Base-by-base conservation (phyloP, 2,113 vertebrate genomes). In the Corythaeola cristata region DNA sequence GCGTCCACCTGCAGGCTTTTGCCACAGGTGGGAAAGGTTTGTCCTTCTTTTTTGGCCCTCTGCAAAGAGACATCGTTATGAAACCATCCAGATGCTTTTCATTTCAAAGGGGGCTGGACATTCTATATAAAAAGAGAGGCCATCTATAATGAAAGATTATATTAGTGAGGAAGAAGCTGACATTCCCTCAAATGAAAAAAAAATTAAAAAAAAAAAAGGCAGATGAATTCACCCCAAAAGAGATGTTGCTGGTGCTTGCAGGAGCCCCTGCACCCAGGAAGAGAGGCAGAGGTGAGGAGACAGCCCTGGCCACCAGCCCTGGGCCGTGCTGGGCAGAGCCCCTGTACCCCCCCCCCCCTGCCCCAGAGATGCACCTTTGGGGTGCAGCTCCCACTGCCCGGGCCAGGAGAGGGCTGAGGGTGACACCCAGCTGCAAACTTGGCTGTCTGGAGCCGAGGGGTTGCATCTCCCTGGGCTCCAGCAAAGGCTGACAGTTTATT, bases 401-500 rank as follows among this genome's bases (percentile, higher is more conserved):
- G 75, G 82, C 72, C 49, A 9, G 58, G 84, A 21, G 80, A 94
- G 89, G 91, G 52, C 64, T 3, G 3, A 88, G 89, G 87, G 94
- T 91, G 95, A 94, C 91, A 92, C 89, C 93, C 59, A 89, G 3
- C 87, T 60, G 95, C 91, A 86, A 92, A 82, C 67, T 92, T 78
- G 6, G 63, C 87, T 13, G 4, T 5, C 15, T 15, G 5, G 26
- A 24, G 39, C 12, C 11, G 7, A 27, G 32, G 37, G 7, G 32
- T 72, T 7, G 1, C 47, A 9, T 24, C 35, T 55, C 74, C 60
- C 39, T 12, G n/a, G 39, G 53, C 67, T 66, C 15, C 3, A 1
- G 53, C 16, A 53, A 37, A 53, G 12, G 37, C 17, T 45, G 37
- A 11, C 14, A 5, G 30, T 64, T 33, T 37, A 30, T 21, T 26